phyloP scores from a whole-genome alignment of 2,797 vertebrate species.

The Acrossocheilus wenchowensis region DNA sequence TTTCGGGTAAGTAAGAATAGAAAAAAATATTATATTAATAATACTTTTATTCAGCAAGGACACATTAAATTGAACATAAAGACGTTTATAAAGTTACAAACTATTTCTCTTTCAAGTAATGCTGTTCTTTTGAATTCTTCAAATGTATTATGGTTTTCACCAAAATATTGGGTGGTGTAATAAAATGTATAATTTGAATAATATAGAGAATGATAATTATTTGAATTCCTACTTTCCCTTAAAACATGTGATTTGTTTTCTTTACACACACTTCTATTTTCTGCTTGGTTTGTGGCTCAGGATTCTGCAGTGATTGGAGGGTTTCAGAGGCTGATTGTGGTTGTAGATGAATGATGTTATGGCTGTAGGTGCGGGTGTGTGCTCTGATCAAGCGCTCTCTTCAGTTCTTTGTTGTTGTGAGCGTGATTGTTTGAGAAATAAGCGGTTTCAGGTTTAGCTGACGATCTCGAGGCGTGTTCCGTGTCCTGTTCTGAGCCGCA shows the following conservation, averaged over 20 bases:
- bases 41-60: too few relatives aligned
- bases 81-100: too few relatives aligned
- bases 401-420: not conserved
- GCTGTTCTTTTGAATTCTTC: too few relatives aligned
- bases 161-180: not conserved
- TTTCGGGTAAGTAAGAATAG: too few relatives aligned
- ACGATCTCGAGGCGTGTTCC: constrained; percentile 9
- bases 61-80: too few relatives aligned
- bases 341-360: not conserved
- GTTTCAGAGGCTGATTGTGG: not conserved
- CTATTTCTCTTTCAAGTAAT: too few relatives aligned
- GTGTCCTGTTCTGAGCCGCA: not conserved
- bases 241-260: not conserved
- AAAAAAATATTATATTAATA: too few relatives aligned
- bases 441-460: not conserved
- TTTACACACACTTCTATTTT: not conserved
- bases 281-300: not conserved
- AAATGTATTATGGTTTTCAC: too few relatives aligned
- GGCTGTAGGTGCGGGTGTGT: not conserved
- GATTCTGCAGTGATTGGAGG: not conserved
- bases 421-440: not conserved
- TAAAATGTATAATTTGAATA: not conserved
- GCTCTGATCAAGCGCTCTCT: not conserved
- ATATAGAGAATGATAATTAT: not conserved
- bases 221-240: not conserved